Conservation (phyloP, 35 echinoderm and acorn worm species). For the Nesometra sesokonis region DNA sequence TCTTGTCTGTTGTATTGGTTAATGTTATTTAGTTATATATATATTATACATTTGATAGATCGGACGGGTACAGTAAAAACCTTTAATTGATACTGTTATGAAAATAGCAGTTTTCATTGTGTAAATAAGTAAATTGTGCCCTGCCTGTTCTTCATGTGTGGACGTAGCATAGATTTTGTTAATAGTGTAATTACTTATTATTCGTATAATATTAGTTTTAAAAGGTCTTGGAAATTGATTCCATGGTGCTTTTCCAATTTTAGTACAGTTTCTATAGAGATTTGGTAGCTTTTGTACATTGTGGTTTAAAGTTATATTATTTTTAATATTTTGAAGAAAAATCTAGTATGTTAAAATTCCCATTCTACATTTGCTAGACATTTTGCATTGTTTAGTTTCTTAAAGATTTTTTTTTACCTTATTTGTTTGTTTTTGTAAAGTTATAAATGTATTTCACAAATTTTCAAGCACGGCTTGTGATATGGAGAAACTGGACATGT, state of each 20-base stretch:
- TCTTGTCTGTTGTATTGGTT: neutral
- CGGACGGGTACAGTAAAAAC: neutral
- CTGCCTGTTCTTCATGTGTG: neutral
- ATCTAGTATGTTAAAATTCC: neutral
- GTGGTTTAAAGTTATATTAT: slow-evolving; percentile 1
- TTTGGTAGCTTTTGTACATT: neutral
- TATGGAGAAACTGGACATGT: neutral
- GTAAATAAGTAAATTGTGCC: neutral
- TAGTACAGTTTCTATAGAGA: neutral
- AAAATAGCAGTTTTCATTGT: neutral
- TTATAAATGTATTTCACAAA: neutral
- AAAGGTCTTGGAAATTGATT: neutral
- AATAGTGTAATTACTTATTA: neutral
- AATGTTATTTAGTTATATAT: neutral
- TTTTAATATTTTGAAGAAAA: neutral
- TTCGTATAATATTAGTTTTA: neutral
- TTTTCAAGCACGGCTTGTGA: neutral
- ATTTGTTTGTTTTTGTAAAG: neutral
- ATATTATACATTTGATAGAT: neutral
- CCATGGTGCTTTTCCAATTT: neutral
- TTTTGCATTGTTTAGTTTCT: neutral
- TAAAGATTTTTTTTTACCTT: neutral
- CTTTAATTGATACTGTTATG: neutral
- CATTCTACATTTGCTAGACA: neutral
- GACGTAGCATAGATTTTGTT: neutral